A percentile compares a stretch with the other conserved stretches of the same genome.
These are phyloP conservation scores for Thermophis baileyi DNA, from an alignment of 2,113 vertebrate species.

Conservation along the genomic window DNA sequence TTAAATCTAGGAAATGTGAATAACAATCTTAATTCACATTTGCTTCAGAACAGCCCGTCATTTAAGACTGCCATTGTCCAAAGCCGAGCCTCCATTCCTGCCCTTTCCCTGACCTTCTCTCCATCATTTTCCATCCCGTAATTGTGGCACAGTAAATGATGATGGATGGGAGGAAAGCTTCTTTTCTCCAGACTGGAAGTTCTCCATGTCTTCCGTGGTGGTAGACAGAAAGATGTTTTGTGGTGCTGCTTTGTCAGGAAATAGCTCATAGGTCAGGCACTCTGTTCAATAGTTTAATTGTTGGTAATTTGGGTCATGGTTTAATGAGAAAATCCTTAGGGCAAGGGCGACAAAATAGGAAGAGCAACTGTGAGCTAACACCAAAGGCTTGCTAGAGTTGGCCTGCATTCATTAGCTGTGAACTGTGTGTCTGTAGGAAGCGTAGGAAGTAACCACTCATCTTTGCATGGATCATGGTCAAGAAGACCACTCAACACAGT, in stretches of 20 bases:
- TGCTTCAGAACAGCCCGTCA: background rate
- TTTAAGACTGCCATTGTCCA: background rate
- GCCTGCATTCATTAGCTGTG: background rate
- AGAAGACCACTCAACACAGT: background rate
- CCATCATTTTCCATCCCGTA: background rate
- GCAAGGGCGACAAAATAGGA: background rate
- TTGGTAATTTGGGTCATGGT: background rate
- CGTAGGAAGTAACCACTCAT: background rate
- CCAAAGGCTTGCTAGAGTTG: background rate
- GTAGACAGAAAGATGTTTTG: background rate
- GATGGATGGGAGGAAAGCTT: background rate
- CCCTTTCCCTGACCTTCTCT: background rate
- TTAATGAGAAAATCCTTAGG: background rate
- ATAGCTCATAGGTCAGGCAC: background rate
- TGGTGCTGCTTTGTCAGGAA: background rate
- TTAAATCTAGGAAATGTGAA: background rate
- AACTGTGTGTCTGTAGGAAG: no score
- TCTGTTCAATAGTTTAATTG: background rate
- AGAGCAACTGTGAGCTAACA: background rate
- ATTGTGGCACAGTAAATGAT: background rate
- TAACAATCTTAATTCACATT: background rate
- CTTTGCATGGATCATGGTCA: background rate
- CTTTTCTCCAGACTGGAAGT: background rate
- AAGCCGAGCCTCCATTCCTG: background rate
- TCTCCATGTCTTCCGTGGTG: background rate